phyloP scores from a whole-genome alignment of 1,140 invertebrate species.

The Nixonia krombeini region DNA sequence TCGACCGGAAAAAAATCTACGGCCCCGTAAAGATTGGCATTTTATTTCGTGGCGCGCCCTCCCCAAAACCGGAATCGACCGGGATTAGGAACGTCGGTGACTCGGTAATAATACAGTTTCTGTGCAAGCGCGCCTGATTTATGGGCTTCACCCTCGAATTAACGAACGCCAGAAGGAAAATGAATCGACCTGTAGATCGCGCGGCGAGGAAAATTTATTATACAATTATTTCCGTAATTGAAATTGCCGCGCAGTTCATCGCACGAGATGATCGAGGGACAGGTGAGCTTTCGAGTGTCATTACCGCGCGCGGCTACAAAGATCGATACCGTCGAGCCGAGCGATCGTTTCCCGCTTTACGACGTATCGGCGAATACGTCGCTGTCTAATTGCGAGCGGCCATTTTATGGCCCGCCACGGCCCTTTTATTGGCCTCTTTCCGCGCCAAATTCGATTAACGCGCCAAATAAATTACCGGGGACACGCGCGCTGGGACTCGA shows the following conservation, averaged over 20 bases:
- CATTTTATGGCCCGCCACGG: too few relatives aligned
- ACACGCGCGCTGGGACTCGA: too few relatives aligned
- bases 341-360: slow-evolving; percentile 5
- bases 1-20: slow-evolving; percentile 45
- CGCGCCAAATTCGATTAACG: slow-evolving; percentile 10
- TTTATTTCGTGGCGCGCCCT: slow-evolving; percentile 53
- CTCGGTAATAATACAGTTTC: slow-evolving; percentile 46
- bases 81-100: slow-evolving; percentile 40
- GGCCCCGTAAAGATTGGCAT: slow-evolving; percentile 58
- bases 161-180: slow-evolving; percentile 32
- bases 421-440: too few relatives aligned
- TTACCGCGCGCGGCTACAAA: not conserved
- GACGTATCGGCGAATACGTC: slow-evolving; percentile 1
- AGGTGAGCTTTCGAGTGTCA: slow-evolving; percentile 10
- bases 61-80: slow-evolving; percentile 47
- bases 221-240: slow-evolving; percentile 37
- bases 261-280: slow-evolving; percentile 17
- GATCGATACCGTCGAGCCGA: slow-evolving; percentile 6
- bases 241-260: slow-evolving; percentile 17
- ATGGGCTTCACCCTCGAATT: slow-evolving; percentile 33
- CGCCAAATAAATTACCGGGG: slow-evolving; percentile 28
- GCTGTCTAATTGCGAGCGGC: not conserved
- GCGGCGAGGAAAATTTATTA: slow-evolving; percentile 32
- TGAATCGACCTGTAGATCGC: slow-evolving; percentile 18
- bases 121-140: slow-evolving; percentile 36